Base-by-base conservation (phyloP, 1,140 invertebrate species). In the Drosophila equinoxialis region DNA sequence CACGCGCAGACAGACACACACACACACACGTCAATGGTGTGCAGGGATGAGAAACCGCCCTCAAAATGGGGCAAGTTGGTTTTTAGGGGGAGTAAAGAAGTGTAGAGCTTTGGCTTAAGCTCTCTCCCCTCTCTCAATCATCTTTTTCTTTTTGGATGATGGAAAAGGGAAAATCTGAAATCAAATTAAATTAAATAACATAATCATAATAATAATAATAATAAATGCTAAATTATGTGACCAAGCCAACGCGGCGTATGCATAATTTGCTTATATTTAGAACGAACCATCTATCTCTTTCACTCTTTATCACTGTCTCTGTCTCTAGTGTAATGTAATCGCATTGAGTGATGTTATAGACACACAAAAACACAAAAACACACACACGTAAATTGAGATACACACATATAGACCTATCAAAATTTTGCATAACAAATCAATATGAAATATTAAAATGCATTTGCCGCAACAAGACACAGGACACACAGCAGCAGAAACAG, bases 121-220 rank as follows among this genome's bases (percentile, higher is more conserved):
- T 70, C 65, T 77, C 26, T 55, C 37, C 2, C 11, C 11, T 39
- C 37, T 39, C 37, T 13, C 10, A 30, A 30, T 37, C 35, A 10
- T 37, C 23, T 62, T 11, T 59, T 30, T n/a, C 17, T 6, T 17
- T n/a, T 7, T 13, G 33, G 8, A 23, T 51, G 11, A 14, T 48
- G 37, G 58, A 39, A 35, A 13, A 10, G 54, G 41, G 70, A 48
- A 71, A 73, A 79, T 69, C 69, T 62, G 79, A 77, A 87, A 74
- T 87, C 84, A 87, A 87, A 87, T 87, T 87, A 87, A 87, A 89
- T 87, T 87, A 79, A 87, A 87, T 87, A 87, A 89, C 78, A 89
- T 83, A 87, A 87, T 87, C 81, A 75, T 75, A 78, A 81, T 85
- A 83, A 86, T 87, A 78, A 79, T 85, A 77, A 87, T 87, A 83